Evolutionary conservation across 2,113 vertebrate species (phyloP).

Genomic region (Petrocephalus zakoni): DNA sequence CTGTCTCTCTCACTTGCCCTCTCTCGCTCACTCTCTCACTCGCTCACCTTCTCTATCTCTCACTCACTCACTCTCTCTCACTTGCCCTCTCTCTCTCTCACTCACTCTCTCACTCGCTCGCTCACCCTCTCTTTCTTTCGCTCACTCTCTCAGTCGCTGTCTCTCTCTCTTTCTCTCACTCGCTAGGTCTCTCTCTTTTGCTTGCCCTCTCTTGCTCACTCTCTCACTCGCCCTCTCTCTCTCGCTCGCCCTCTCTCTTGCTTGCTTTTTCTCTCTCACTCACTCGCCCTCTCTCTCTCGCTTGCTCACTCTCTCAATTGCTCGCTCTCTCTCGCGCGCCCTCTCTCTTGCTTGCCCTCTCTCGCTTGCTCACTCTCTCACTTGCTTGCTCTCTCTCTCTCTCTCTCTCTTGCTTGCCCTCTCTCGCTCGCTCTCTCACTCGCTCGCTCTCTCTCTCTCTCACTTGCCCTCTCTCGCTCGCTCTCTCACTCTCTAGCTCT

Average conservation of each 20-base stretch:
- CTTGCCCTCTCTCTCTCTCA: not conserved
- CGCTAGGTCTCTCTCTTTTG: not conserved
- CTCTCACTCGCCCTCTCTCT: not conserved
- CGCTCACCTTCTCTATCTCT: not conserved
- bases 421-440: too few species aligned
- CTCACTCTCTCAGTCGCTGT: not conserved
- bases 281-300: too few species aligned
- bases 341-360: too few species aligned
- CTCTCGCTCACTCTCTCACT: not conserved
- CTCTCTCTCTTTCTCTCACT: not conserved
- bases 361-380: too few species aligned
- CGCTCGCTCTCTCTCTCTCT: too few species aligned
- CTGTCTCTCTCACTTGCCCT: not conserved
- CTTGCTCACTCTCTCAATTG: not conserved
- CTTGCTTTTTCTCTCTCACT: too few species aligned
- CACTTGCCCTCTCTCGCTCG: too few species aligned
- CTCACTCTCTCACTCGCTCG: not conserved
- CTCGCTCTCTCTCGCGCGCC: not conserved
- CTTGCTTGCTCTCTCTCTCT: too few species aligned
- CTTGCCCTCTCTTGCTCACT: not conserved
- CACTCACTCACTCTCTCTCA: too few species aligned
- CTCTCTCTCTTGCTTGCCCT: too few species aligned
- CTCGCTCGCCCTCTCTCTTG: not conserved
- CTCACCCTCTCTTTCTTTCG: not conserved
- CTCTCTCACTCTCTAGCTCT: not conserved